A percentile compares a stretch with the other conserved stretches of the same genome.
phyloP scores from a whole-genome alignment of 53 echinoderm and acorn worm species.

The Arbacia lixula region DNA sequence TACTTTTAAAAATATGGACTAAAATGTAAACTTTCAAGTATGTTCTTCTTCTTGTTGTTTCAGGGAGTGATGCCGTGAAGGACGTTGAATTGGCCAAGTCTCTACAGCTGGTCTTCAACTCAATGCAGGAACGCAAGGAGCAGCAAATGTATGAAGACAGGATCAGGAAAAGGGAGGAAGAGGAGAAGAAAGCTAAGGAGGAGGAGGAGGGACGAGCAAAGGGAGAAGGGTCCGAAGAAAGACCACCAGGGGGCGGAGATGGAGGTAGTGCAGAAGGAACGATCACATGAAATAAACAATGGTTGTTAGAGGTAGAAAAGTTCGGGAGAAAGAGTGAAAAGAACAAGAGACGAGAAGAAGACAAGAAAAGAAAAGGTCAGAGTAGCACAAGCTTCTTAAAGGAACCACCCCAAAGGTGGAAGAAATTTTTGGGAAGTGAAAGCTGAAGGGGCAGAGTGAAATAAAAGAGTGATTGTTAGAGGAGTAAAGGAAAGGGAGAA shows the following conservation, averaged over 20 bases:
- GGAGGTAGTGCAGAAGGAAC: background rate
- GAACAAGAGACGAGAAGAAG: background rate
- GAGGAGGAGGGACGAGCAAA: constrained; percentile 1
- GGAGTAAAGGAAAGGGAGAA: constrained; percentile 41
- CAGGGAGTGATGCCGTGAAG: constrained; percentile 76
- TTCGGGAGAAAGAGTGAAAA: background rate
- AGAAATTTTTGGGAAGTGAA: background rate
- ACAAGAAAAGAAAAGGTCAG: background rate
- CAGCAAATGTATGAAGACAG: constrained; percentile 36
- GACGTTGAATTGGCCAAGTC: constrained; percentile 67
- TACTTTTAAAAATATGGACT: too few relatives aligned
- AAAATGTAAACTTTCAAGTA: background rate
- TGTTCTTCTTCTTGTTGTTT: background rate
- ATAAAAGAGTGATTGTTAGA: background rate
- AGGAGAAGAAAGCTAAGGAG: constrained; percentile 10
- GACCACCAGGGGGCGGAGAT: background rate
- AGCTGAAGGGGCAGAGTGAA: constrained; percentile 1
- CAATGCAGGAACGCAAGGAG: constrained; percentile 74
- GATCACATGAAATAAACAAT: background rate
- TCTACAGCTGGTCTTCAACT: constrained; percentile 69
- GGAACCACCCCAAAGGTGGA: too few relatives aligned
- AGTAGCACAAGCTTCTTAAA: too few relatives aligned
- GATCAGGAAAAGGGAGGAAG: constrained; percentile 20
- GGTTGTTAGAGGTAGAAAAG: background rate
- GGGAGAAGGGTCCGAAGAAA: background rate